Evolutionary conservation across 2,797 vertebrate species (phyloP), one percentile per base, ranked within the genome.

Genomic region (Ficedula albicollis): DNA sequence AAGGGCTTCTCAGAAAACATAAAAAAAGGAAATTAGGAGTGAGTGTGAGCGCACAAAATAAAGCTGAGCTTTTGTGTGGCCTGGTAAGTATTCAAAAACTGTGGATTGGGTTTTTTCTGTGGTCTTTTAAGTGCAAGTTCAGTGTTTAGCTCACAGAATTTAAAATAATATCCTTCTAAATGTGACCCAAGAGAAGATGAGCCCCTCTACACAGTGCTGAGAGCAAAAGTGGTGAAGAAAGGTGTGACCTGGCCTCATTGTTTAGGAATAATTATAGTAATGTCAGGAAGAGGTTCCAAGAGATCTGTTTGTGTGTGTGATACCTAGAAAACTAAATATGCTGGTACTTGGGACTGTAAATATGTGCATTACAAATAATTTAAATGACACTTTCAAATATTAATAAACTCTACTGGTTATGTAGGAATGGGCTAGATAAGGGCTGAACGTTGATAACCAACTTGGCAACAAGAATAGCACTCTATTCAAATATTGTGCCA

Each of bases 141-240:
- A 34, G 6, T 21, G 4, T 44, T 78, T 49, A n/a, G 5, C 13
- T 86, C 60, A 8, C 1, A n/a, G 27, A 70, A 29, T 15, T 39
- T 6, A n/a, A 75, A 82, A 38, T 4, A 32, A 29, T 10, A 26
- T 15, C 5, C 4, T 78, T 43, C 19, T 39, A 49, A 64, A 58
- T 4, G 14, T 20, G 21, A 54, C 2, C 2, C 9, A 15, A 17
- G 8, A n/a, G 41, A 17, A 23, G 1, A 1, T 1, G 13, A 7
- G 3, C 0, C 4, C 87, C 19, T 56, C 8, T 23, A 1, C 2
- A 11, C 0, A 5, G n/a, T 52, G 5, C 46, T 32, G n/a, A 62
- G 21, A 67, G 11, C 6, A 8, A 6, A 13, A 63, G 8, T 2
- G 16, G 6, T 49, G 18, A 54, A 51, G 8, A 12, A 62, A 46